Percentiles rank a stretch among this genome's conserved stretches.
These are phyloP conservation scores for Drosophila seclusa DNA, from an alignment of 2,888 invertebrate genomes.

Conservation along the genomic window DNA sequence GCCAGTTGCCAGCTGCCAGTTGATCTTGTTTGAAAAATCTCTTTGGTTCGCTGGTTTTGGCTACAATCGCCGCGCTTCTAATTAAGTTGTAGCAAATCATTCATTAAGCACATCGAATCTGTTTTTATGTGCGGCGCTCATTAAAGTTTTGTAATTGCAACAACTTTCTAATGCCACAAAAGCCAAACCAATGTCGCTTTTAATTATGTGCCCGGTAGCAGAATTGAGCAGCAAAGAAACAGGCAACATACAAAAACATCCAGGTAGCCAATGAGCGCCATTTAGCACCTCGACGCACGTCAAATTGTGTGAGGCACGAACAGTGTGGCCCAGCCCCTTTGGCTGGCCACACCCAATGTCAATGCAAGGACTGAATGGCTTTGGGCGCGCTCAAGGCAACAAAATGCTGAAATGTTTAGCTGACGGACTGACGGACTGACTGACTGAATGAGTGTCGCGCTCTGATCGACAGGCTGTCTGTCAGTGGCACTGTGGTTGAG, in stretches of 20 bases:
- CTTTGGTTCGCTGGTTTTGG: conserved; percentile 19
- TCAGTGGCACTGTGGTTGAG: conserved; percentile 27
- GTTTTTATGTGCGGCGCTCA: conserved; percentile 44
- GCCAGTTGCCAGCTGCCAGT: conserved; percentile 22
- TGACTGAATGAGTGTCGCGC: conserved; percentile 34
- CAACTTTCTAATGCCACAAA: conserved; percentile 71
- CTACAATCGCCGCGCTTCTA: conserved; percentile 55
- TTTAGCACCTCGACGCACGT: conserved; percentile 77
- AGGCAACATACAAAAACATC: conserved; percentile 1
- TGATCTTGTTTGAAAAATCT: conserved; percentile 47
- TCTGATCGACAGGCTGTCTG: conserved; percentile 63
- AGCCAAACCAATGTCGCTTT: conserved; percentile 72
- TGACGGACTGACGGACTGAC: conserved; percentile 20
- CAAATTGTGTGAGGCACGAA: conserved; percentile 51
- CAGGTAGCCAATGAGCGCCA: conserved; percentile 44
- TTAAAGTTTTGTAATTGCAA: conserved; percentile 75
- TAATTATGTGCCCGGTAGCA: conserved; percentile 65
- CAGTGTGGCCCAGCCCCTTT: conserved; percentile 43
- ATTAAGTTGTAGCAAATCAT: conserved; percentile 73
- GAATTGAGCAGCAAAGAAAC: conserved; percentile 40
- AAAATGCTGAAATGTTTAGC: conserved; percentile 46
- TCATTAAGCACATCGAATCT: conserved; percentile 64
- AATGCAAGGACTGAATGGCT: conserved; percentile 62
- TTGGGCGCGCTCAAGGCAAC: conserved; percentile 72
- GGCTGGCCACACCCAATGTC: conserved; percentile 68